phyloP scores from a whole-genome alignment of 2,888 invertebrate species.

The Lasioglossum vierecki region DNA sequence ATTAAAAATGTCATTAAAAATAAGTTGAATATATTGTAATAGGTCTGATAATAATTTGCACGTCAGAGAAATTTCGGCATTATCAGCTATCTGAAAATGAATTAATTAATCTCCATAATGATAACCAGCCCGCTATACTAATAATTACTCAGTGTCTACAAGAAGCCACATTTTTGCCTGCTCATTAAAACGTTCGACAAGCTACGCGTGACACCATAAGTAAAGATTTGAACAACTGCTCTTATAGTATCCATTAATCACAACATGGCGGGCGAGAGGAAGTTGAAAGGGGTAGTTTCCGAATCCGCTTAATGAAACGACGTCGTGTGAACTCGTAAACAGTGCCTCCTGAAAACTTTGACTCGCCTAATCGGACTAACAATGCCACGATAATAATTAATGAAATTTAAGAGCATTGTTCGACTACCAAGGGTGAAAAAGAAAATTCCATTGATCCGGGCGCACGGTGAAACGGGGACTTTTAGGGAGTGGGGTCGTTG shows the following conservation, averaged over 20 bases:
- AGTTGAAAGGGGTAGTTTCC: not conserved
- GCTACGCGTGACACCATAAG: not conserved
- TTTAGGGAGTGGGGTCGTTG: not conserved
- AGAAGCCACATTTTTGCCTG: not conserved
- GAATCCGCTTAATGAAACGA: conserved; percentile 28
- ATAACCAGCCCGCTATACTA: not conserved
- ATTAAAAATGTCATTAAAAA: not conserved
- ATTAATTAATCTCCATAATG: not conserved
- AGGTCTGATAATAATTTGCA: not conserved
- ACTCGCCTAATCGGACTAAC: conserved; percentile 1
- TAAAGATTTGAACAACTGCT: not conserved
- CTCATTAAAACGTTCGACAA: not conserved
- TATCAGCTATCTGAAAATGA: not conserved
- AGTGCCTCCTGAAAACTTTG: not conserved
- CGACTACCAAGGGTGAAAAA: not conserved
- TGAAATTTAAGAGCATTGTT: not conserved
- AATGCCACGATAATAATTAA: conserved; percentile 29
- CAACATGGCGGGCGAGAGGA: not conserved
- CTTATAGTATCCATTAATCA: conserved; percentile 20
- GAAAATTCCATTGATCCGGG: not conserved
- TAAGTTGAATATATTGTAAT: not conserved
- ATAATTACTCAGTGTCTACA: not conserved
- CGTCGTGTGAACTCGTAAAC: conserved; percentile 19
- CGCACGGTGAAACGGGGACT: not conserved
- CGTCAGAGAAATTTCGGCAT: too few relatives aligned